These are phyloP conservation scores for Orius insidiosus DNA, from an alignment of 1,140 invertebrate species.

Conservation along the genomic window DNA sequence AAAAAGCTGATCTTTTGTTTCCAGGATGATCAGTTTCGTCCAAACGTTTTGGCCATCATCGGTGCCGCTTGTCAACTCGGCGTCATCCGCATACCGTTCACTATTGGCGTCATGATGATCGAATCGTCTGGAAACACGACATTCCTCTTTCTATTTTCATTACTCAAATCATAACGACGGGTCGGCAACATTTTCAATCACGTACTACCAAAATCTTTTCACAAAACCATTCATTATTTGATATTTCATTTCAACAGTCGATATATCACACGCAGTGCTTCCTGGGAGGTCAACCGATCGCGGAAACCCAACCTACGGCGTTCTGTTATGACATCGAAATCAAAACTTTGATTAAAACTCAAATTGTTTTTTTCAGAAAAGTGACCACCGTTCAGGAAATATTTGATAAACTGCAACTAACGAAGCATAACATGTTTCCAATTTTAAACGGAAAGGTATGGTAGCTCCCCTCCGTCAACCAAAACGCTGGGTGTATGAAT, in stretches of 20 bases:
- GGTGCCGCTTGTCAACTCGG: not conserved
- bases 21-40: not conserved
- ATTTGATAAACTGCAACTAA: not conserved
- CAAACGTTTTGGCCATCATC: not conserved
- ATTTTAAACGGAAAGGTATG: not conserved
- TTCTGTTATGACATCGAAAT: not conserved
- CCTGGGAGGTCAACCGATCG: not conserved
- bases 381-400: not conserved
- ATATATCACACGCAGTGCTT: slow-evolving; percentile 2
- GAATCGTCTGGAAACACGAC: not conserved
- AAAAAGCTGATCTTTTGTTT: no score
- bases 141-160: not conserved
- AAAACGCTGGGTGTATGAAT: no score
- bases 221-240: not conserved
- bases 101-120: slow-evolving; percentile 5
- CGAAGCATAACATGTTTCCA: slow-evolving; percentile 2
- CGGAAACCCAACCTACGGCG: not conserved
- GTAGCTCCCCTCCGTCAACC: no score
- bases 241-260: not conserved
- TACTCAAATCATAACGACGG: not conserved
- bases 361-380: not conserved
- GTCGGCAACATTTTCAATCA: slow-evolving; percentile 3
- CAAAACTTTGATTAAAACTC: not conserved
- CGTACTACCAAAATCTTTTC: not conserved
- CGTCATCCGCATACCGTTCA: slow-evolving; percentile 1